These are phyloP conservation scores for Mastomys natalensis DNA, from an alignment of 2,113 vertebrate species.

Conservation along the genomic window DNA sequence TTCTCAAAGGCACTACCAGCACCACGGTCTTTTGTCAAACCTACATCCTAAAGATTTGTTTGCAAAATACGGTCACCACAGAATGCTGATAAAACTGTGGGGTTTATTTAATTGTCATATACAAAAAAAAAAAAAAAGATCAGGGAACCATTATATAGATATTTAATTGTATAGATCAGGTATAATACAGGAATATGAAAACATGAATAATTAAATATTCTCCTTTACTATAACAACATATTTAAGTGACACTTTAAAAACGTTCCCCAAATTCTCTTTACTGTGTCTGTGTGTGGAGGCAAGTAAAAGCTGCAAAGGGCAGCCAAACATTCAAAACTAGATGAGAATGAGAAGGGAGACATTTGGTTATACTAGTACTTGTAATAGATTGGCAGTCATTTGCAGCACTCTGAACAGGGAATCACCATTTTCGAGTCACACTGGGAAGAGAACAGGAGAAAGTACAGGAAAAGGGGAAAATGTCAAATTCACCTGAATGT, in stretches of 20 bases:
- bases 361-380: slow-evolving; percentile 58
- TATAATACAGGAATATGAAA: slow-evolving; percentile 38
- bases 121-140: slow-evolving; percentile 51
- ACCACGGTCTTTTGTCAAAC: slow-evolving; percentile 44
- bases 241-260: slow-evolving; percentile 43
- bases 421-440: slow-evolving; percentile 54
- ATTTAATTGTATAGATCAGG: neutral
- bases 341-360: slow-evolving; percentile 64
- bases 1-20: neutral
- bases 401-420: slow-evolving; percentile 62
- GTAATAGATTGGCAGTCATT: slow-evolving; percentile 63
- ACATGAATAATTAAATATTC: slow-evolving; percentile 25
- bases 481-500: slow-evolving; percentile 76
- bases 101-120: neutral
- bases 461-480: slow-evolving; percentile 70
- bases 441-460: slow-evolving; percentile 26
- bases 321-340: slow-evolving; percentile 58
- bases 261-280: slow-evolving; percentile 40
- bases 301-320: slow-evolving; percentile 45
- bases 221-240: slow-evolving; percentile 9
- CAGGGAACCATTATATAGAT: neutral
- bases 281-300: neutral
- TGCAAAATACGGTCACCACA: slow-evolving; percentile 15
- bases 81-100: slow-evolving; percentile 38
- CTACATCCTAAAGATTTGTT: slow-evolving; percentile 38